phyloP scores from a whole-genome alignment of 2,797 vertebrate species.

The Poliocrania exsul region DNA sequence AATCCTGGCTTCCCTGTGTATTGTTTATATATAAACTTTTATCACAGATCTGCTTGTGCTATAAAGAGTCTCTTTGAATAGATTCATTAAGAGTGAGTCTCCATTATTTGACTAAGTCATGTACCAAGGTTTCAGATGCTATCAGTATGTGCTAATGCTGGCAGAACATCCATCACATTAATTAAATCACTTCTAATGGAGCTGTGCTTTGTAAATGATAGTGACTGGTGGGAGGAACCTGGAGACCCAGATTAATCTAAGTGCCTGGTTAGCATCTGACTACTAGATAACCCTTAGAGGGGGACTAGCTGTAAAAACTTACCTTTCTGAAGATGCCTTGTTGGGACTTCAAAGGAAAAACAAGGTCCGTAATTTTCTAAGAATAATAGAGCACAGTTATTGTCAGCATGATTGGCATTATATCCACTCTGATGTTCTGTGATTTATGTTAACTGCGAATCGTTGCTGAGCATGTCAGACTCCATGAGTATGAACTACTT shows the following conservation, averaged over 20 bases:
- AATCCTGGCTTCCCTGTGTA: neutral
- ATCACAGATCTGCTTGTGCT: neutral
- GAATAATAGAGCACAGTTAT: neutral
- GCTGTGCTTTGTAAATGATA: neutral
- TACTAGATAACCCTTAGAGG: neutral
- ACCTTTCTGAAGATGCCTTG: neutral
- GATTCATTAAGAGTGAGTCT: rapidly evolving
- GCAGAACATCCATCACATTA: neutral
- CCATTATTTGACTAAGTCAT: neutral
- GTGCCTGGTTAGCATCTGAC: neutral
- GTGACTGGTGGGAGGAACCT: neutral
- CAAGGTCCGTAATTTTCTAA: neutral
- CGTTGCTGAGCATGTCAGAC: neutral
- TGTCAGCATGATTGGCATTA: neutral
- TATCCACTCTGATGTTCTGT: neutral
- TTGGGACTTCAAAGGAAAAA: slow-evolving; percentile 29
- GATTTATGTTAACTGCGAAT: neutral
- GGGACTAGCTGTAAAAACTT: neutral
- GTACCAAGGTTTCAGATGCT: neutral
- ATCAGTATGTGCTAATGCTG: neutral
- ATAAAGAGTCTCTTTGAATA: neutral
- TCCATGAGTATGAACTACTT: neutral
- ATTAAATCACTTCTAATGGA: neutral
- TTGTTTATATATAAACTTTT: neutral
- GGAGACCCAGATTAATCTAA: neutral